A percentile compares a stretch with the other conserved stretches of the same genome.
Conservation (phyloP, 2,113 vertebrate genomes). For the Lophochroa leadbeateri region DNA sequence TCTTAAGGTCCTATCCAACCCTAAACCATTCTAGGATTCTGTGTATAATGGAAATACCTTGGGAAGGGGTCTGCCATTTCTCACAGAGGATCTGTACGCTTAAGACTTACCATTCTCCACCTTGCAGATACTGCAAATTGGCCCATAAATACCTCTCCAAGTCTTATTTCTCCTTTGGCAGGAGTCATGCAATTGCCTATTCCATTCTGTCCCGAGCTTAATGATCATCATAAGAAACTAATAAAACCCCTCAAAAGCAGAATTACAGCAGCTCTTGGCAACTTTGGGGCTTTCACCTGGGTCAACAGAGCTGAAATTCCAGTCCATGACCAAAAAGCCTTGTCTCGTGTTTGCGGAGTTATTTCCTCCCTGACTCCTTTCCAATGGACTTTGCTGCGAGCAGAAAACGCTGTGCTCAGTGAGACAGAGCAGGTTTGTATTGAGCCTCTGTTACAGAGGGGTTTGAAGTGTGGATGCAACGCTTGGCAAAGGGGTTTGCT, state of each 20-base stretch:
- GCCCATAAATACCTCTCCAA: neutral
- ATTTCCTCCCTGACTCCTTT: neutral
- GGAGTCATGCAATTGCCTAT: neutral
- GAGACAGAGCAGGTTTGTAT: neutral
- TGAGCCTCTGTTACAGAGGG: neutral
- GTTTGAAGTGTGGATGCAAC: neutral
- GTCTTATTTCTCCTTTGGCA: neutral
- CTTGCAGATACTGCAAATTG: neutral
- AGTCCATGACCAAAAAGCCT: fast-evolving
- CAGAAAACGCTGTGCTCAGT: neutral
- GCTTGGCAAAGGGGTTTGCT: neutral
- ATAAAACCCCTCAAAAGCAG: neutral
- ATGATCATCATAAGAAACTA: neutral
- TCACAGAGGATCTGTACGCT: neutral
- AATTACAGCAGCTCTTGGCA: neutral
- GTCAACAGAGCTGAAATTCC: neutral
- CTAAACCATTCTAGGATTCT: neutral
- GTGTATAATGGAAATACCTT: neutral
- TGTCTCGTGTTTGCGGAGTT: neutral
- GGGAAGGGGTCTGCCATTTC: neutral
- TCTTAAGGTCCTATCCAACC: neutral
- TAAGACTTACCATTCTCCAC: neutral
- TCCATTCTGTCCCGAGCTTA: neutral
- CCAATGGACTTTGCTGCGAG: neutral
- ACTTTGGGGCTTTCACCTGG: neutral